phyloP scores from a whole-genome alignment of 2,888 invertebrate species.

The Bombylius discolor region DNA sequence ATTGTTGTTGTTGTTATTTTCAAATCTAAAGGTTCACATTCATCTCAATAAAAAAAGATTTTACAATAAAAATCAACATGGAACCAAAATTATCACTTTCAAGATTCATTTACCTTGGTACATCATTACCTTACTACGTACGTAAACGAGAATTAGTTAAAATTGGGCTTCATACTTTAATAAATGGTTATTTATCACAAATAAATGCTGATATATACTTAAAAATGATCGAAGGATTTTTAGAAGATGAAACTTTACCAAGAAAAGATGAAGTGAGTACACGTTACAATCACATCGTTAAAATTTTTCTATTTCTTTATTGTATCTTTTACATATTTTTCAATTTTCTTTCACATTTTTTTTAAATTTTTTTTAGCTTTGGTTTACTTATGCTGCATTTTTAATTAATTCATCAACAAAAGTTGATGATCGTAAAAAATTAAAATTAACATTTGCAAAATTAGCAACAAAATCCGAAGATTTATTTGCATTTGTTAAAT shows the following conservation, averaged over 20 bases:
- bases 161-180: neutral
- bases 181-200: neutral
- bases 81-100: neutral
- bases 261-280: conserved; percentile 27
- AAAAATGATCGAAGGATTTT: conserved; percentile 14
- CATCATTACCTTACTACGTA: neutral
- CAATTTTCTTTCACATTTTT: neutral
- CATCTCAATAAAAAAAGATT: too few species aligned
- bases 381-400: conserved; percentile 26
- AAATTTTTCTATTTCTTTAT: neutral
- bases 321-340: neutral
- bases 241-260: conserved; percentile 17
- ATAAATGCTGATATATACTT: conserved; percentile 18
- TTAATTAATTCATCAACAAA: conserved; percentile 9
- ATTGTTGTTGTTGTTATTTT: too few species aligned
- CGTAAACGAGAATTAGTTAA: neutral
- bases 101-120: conserved; percentile 2
- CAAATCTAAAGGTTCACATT: too few species aligned
- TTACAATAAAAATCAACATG: neutral
- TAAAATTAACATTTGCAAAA: conserved; percentile 19
- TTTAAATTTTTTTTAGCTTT: conserved; percentile 13
- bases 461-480: conserved; percentile 22
- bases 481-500: conserved; percentile 25
- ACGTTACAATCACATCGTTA: neutral
- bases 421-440: conserved; percentile 1